phyloP scores from a whole-genome alignment of 2,113 vertebrate genomes.

The Kryptolebias marmoratus region DNA sequence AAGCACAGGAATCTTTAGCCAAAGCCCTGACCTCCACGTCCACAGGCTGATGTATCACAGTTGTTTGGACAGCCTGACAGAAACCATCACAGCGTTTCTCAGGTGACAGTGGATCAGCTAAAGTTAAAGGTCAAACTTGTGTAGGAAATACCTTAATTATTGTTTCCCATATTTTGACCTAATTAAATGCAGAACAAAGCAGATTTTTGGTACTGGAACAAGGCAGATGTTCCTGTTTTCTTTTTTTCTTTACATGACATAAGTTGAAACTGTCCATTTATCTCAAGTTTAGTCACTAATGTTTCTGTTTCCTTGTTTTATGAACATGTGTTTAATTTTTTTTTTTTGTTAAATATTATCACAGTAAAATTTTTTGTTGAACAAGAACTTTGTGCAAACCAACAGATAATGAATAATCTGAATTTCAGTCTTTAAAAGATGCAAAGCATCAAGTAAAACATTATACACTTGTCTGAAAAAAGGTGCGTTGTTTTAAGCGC shows the following conservation, averaged over 20 bases:
- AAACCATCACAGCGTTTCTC: no score
- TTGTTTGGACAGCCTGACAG: no score
- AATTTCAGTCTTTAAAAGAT: not conserved
- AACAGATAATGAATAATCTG: not conserved
- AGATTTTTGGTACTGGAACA: not conserved
- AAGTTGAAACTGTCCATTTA: slow-evolving; percentile 13
- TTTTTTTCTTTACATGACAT: no score
- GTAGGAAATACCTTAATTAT: no score
- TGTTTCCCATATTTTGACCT: not conserved
- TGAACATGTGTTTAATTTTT: not conserved
- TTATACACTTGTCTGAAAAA: not conserved
- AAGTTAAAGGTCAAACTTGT: no score
- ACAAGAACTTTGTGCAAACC: not conserved
- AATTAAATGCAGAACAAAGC: not conserved
- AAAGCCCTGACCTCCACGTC: not conserved
- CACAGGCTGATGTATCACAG: no score
- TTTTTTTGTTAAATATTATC: slow-evolving; percentile 19
- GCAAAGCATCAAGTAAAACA: slow-evolving; percentile 32
- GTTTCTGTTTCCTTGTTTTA: no score
- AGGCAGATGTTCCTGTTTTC: no score
- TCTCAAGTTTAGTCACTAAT: not conserved
- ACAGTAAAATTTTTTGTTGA: not conserved
- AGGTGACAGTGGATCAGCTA: no score
- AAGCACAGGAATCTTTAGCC: not conserved
- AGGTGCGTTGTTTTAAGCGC: not conserved